phyloP scores from a whole-genome alignment of 1,140 invertebrate genomes.

The Drosophila orosa region DNA sequence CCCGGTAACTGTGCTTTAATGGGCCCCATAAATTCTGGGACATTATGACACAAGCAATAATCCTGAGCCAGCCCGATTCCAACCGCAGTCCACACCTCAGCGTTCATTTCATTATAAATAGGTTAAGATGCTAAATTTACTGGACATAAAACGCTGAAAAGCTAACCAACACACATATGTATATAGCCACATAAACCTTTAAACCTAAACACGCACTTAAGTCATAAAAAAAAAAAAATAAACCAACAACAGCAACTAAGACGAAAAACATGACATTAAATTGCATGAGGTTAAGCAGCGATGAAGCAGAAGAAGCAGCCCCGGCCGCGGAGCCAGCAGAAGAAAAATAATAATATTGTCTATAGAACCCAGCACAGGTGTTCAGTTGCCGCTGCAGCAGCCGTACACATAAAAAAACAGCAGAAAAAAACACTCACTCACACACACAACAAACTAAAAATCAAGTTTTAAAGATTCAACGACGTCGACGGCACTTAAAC shows the following conservation, averaged over 20 bases:
- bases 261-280: slow-evolving; percentile 82
- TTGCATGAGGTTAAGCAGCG: slow-evolving; percentile 74
- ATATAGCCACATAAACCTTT: slow-evolving; percentile 66
- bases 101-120: slow-evolving; percentile 80
- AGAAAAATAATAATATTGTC: slow-evolving; percentile 73
- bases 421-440: slow-evolving; percentile 33
- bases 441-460: slow-evolving; percentile 73
- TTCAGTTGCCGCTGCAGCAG: slow-evolving; percentile 72
- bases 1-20: slow-evolving; percentile 76
- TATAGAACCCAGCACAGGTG: slow-evolving; percentile 80
- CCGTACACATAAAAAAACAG: slow-evolving; percentile 49
- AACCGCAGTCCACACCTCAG: slow-evolving; percentile 29
- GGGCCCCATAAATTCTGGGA: slow-evolving; percentile 67
- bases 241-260: slow-evolving; percentile 71
- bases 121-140: slow-evolving; percentile 79
- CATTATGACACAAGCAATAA: slow-evolving; percentile 65
- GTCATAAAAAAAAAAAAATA: slow-evolving; percentile 68
- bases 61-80: slow-evolving; percentile 17
- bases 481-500: slow-evolving; percentile 72
- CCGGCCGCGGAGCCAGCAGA: slow-evolving; percentile 6
- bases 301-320: slow-evolving; percentile 28
- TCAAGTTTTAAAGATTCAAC: slow-evolving; percentile 82
- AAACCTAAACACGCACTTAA: slow-evolving; percentile 82
- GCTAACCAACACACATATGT: slow-evolving; percentile 7
- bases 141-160: slow-evolving; percentile 57